Evolutionary conservation across 2,113 vertebrate species (phyloP), one percentile per base, ranked within the genome.

Genomic region (Nothobranchius furzeri): DNA sequence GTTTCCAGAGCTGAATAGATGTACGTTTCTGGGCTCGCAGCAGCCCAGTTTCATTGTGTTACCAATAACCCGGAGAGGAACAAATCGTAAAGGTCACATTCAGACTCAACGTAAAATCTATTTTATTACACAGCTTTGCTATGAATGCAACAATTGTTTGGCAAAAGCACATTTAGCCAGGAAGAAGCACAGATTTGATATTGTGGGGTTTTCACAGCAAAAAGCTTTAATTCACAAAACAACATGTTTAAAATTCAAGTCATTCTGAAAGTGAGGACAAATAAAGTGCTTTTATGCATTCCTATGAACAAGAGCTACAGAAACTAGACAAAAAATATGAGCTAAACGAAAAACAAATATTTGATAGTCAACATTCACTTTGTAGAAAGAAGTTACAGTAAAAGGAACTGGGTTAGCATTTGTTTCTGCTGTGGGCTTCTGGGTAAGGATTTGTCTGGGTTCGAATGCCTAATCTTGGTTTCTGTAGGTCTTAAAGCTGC

Each of bases 231-330:
- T 40, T 40, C 9, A 83, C 82, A 90, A 86, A 84, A 91, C 87
- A 89, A 76, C 60, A 84, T 56, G 3, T 62, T 84, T 40, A 50
- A 71, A 84, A 79, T 88, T 90, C 77, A 90, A 85, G 79, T 87
- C 69, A 73, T 59, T 61, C 54, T 75, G 45, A 79, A 60, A 36
- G 45, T 68, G 70, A 61, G 78, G 45, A 72, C 61, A 15, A 51
- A 82, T 81, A 92, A 92, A 91, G 90, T 93, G 90, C 90, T 83
- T 87, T 82, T 15, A 78, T 82, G 64, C 78, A 60, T 85, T 88
- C 37, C 73, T 76, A 73, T 66, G 24, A 68, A 82, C 58, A 61
- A 75, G 45, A 62, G 60, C 67, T 64, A 77, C 15, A 4, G 55
- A 60, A 48, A 69, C 5, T 17, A 47, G 53, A 67, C 43, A 3